Evolutionary conservation across 2,797 vertebrate genomes (phyloP), one percentile per base, ranked within the genome.

Genomic region (Gymnothorax reevesii): DNA sequence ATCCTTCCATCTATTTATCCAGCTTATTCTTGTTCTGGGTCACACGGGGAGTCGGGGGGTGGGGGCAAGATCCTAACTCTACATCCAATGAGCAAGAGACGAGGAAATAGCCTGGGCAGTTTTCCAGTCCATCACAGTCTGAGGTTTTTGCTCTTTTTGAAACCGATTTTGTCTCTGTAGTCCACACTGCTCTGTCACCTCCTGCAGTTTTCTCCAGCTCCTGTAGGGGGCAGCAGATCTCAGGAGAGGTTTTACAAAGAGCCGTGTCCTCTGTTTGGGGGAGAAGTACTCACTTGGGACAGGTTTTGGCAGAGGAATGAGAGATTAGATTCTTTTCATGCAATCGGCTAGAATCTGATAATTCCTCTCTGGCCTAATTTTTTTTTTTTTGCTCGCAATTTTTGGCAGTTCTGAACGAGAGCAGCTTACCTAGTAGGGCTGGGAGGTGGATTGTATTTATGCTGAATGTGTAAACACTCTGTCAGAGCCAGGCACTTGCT

Each of bases 161-260:
- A 59, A 33, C 80, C 7, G 10, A 33, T 57, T 59, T 22, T 55
- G 20, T 8, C 52, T 80, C 2, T n/a, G 52, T 42, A 42, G 33
- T 42, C 33, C 33, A 42, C 33, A 80, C 77, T 42, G 55, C 9
- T 27, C 17, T n/a, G 5, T 33, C 10, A 33, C 54, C 57, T 33
- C 52, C 83, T 84, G 59, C 66, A 5, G 15, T 60, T 33, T 17
- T 25, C 8, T 7, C 25, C 49, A 12, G 15, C 1, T 10, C 82
- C 82, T 54, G 42, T 66, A 84, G 83, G 49, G 59, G 83, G 83
- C 83, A 84, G 83, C 60, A 64, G 59, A 84, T 20, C 83, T 64
- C 17, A 52, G 83, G 83, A 27, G 9, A 66, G 83, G 5, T 2
- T 33, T 12, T 15, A 17, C 57, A n/a, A 4, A 54, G 4, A 57